phyloP scores from a whole-genome alignment of 2,797 vertebrate genomes.

The Dallia pectoralis region DNA sequence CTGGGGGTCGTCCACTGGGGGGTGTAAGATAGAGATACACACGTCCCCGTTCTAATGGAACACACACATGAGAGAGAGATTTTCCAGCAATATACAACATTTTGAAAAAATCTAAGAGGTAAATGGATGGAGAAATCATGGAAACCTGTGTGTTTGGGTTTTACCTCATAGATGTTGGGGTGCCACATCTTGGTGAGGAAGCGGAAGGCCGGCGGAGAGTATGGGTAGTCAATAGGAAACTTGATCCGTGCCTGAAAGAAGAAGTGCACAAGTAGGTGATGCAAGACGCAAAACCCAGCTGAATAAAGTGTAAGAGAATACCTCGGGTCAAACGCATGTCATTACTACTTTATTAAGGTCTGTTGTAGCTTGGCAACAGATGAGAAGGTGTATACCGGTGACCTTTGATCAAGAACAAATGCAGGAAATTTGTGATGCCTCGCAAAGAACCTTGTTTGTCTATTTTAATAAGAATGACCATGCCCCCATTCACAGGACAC shows the following conservation, averaged over 20 bases:
- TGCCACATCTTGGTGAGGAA: slow-evolving; percentile 98
- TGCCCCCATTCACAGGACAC: no score
- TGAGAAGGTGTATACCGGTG: not conserved
- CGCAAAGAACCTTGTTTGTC: no score
- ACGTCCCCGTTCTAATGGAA: slow-evolving; percentile 85
- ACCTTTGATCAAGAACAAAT: not conserved
- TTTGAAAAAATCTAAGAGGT: not conserved
- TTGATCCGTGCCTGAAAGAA: slow-evolving; percentile 83
- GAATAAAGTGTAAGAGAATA: slow-evolving; percentile 6
- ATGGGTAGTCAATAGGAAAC: slow-evolving; percentile 90
- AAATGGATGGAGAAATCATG: not conserved
- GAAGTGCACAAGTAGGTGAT: slow-evolving; percentile 23
- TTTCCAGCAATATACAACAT: no score
- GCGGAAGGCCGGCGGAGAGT: slow-evolving; percentile 89
- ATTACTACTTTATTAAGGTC: slow-evolving; percentile 25
- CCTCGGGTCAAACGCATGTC: slow-evolving; percentile 20
- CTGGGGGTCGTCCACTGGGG: slow-evolving; percentile 90
- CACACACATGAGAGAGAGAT: no score
- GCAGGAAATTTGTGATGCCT: no score
- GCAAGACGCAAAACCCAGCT: slow-evolving; percentile 8
- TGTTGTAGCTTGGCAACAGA: not conserved
- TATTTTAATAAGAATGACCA: no score
- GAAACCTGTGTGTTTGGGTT: not conserved
- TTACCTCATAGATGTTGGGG: slow-evolving; percentile 93
- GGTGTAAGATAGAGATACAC: slow-evolving; percentile 94